Conservation (phyloP, 2,888 invertebrate species). For the Lasioglossum vierecki region DNA sequence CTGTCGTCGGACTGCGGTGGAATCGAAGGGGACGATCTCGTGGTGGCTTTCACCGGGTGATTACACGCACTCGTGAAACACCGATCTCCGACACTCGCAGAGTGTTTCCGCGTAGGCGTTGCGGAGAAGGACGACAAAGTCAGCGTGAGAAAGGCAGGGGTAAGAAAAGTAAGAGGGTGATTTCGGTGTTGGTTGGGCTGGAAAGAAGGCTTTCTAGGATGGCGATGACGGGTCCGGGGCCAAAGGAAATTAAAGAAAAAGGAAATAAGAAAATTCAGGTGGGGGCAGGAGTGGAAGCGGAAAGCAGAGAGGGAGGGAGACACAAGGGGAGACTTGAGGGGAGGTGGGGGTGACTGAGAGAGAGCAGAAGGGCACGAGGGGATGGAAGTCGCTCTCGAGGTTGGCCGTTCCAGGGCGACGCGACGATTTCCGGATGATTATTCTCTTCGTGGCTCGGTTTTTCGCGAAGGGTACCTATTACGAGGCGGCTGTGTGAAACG, state of each 20-base stretch:
- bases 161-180: constrained; percentile 27
- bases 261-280: constrained; percentile 21
- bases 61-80: constrained; percentile 33
- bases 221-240: constrained; percentile 36
- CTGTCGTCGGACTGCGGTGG: background rate
- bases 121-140: background rate
- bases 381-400: constrained; percentile 65
- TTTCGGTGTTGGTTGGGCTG: constrained; percentile 47
- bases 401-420: constrained; percentile 59
- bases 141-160: background rate
- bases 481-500: constrained; percentile 70
- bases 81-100: constrained; percentile 2
- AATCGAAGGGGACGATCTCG: constrained; percentile 22
- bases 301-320: background rate
- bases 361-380: background rate
- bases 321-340: background rate
- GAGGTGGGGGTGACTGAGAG: background rate
- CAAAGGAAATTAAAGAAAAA: constrained; percentile 34
- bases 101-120: background rate
- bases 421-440: constrained; percentile 75
- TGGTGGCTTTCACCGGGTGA: constrained; percentile 28
- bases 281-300: constrained; percentile 4
- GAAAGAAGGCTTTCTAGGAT: constrained; percentile 58
- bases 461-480: constrained; percentile 72
- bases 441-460: constrained; percentile 72